phyloP scores from a whole-genome alignment of 2,888 invertebrate genomes.

The Embidobia sp. region DNA sequence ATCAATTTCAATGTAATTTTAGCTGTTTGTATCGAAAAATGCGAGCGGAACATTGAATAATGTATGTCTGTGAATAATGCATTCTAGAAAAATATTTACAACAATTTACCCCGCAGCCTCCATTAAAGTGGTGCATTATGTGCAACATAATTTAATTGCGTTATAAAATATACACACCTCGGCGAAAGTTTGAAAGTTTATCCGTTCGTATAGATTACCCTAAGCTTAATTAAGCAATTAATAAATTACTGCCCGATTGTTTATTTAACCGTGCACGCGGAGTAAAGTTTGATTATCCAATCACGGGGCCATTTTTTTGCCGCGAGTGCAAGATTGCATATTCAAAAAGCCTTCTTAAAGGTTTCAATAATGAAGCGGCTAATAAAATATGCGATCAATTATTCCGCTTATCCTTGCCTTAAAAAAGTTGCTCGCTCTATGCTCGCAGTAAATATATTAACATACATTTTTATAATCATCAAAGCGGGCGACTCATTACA shows the following conservation, averaged over 20 bases:
- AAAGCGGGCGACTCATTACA: constrained; percentile 1
- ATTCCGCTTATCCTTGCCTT: constrained; percentile 26
- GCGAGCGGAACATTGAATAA: too few relatives aligned
- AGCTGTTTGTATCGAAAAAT: too few relatives aligned
- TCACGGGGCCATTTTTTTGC: too few relatives aligned
- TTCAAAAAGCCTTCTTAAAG: constrained; percentile 1
- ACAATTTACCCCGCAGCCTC: too few relatives aligned
- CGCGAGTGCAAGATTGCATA: background rate
- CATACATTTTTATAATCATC: constrained; percentile 22
- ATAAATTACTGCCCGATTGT: background rate
- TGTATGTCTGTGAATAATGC: too few relatives aligned
- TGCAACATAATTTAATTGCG: too few relatives aligned
- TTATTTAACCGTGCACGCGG: background rate
- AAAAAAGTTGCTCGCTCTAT: constrained; percentile 12
- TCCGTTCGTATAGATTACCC: background rate
- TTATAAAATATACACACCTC: too few relatives aligned
- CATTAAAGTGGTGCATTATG: too few relatives aligned
- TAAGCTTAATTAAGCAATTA: background rate
- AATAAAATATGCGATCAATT: constrained; percentile 33
- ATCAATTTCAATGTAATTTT: too few relatives aligned
- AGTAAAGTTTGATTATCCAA: too few relatives aligned
- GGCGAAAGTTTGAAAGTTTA: too few relatives aligned
- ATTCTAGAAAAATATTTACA: too few relatives aligned
- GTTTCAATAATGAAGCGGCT: constrained; percentile 14
- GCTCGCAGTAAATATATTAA: constrained; percentile 22